Base-by-base conservation (phyloP, 2,888 invertebrate species). In the Rosalia funebris region DNA sequence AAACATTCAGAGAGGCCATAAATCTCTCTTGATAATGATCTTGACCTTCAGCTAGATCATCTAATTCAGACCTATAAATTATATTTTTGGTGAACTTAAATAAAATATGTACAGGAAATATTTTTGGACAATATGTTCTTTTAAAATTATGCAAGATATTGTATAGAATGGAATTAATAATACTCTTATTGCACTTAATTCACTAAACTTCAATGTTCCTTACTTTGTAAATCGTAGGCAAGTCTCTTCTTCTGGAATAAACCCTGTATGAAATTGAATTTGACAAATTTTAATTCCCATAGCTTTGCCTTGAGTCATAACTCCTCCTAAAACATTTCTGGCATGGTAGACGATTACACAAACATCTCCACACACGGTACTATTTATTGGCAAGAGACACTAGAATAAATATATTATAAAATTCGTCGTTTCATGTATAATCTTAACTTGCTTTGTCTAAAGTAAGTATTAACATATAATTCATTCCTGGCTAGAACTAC, bases 251-350 rank as follows among this genome's bases (percentile, higher is more conserved):
- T 88, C 86, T 0, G 87, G 83, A 60, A 96, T 86, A 79, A 91
- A 95, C 46, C 96, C 96, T 4, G 96, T 92, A 79, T 97, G 93
- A 74, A 97, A 90, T 82, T 94, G 93, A 37, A 96, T 82, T 71
- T 95, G 91, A 50, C 94, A 90, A 73, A 97, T 92, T 78, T 92
- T 93, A 69, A 96, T 91, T 62, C 93, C 88, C 44, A 91, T 92
- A 3, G 90, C 88, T 47, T 92, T 89, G 12, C 91, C 91, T 69
- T 82, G 81, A 0, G 77, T 76, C 81, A 82, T 81, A 73, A 93
- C 89, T 62, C 86, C 87, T 12, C 91, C 91, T 42, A 93, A 84
- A 61, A 95, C 91, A 75, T 95, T 93, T 0, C 97, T 87, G 1
- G 96, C 95, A 82, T 95, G 95, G 76, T 89, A 92, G 36, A 93